Evolutionary conservation across 2,888 invertebrate genomes (phyloP), one percentile per base, ranked within the genome.

Genomic region (Trimorus sp.): DNA sequence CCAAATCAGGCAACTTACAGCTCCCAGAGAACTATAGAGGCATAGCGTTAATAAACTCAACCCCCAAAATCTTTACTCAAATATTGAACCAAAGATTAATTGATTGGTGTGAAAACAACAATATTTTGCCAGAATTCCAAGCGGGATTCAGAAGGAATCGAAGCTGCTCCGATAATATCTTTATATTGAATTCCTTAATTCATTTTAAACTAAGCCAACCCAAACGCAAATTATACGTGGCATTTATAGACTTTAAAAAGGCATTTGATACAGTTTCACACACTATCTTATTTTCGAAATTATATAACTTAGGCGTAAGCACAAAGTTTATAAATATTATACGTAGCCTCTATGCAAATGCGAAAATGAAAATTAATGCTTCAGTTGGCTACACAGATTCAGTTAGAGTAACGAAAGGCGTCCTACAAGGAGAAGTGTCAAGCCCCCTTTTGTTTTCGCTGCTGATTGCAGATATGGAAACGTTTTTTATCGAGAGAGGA

Each of bases 121-220:
- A 14, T n/a, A 51, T 14, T 14, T 2, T 51, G 1, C n/a, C 14
- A 14, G 51, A 51, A 8, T 51, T 51, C 14, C 51, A 51, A 14
- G 11, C 51, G 14, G 51, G 51, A n/a, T 15, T 51, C 14, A 11
- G 51, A 51, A 14, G 2, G 4, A 51, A 15, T 14, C n/a, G 51
- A 51, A 14, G 51, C 15, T 51, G 51, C n/a, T 15, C 14, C n/a
- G 49, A 49, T n/a, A n/a, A n/a, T n/a, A n/a, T n/a, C n/a, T n/a
- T n/a, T n/a, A n/a, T n/a, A n/a, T n/a, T n/a, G n/a, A 51, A 51
- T 15, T 51, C 51, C n/a, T 12, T 45, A 12, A 45, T 45, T 45
- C 45, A 45, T 11, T 11, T 45, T 45, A 45, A 45, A 45, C 6
- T 45, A 12, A 45, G 11, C 45, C 45, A 45, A 45, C 45, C 45